Conservation (phyloP, 2,888 invertebrate genomes). For the Pandemis corylana region DNA sequence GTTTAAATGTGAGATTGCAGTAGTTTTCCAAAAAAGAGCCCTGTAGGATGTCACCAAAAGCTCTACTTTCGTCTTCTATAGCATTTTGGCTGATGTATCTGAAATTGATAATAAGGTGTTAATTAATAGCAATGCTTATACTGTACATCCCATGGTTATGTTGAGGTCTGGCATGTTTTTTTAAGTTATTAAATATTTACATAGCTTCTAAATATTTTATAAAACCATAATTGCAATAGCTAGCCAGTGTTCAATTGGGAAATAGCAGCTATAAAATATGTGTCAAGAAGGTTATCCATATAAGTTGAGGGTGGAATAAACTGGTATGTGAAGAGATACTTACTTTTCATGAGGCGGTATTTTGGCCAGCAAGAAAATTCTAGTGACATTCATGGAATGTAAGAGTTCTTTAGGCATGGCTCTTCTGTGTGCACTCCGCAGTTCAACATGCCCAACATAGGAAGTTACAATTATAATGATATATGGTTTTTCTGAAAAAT, state of each 20-base stretch:
- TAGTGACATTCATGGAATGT: constrained; percentile 82
- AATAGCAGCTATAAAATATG: too few species aligned
- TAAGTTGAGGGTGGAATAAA: too few species aligned
- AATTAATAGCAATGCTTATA: not conserved
- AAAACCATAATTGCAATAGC: too few species aligned
- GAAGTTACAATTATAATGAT: constrained; percentile 88
- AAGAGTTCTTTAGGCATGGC: constrained; percentile 86
- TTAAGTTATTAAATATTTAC: too few species aligned
- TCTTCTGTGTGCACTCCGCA: constrained; percentile 88
- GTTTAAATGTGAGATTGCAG: constrained; percentile 92
- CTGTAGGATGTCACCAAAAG: constrained; percentile 89
- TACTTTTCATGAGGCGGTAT: constrained; percentile 81
- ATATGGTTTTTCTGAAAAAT: constrained; percentile 54
- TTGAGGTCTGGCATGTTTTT: not conserved
- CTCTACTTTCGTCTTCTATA: constrained; percentile 85
- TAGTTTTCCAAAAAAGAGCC: constrained; percentile 92
- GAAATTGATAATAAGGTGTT: constrained; percentile 46
- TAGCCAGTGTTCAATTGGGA: too few species aligned
- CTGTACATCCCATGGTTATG: not conserved
- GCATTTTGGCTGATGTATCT: constrained; percentile 82
- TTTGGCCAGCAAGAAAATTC: constrained; percentile 89
- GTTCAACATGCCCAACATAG: constrained; percentile 89
- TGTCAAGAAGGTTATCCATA: too few species aligned
- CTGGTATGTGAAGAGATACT: constrained; percentile 26
- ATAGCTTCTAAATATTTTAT: too few species aligned